Conservation (phyloP, 2,113 vertebrate genomes). For the Ochotona princeps region DNA sequence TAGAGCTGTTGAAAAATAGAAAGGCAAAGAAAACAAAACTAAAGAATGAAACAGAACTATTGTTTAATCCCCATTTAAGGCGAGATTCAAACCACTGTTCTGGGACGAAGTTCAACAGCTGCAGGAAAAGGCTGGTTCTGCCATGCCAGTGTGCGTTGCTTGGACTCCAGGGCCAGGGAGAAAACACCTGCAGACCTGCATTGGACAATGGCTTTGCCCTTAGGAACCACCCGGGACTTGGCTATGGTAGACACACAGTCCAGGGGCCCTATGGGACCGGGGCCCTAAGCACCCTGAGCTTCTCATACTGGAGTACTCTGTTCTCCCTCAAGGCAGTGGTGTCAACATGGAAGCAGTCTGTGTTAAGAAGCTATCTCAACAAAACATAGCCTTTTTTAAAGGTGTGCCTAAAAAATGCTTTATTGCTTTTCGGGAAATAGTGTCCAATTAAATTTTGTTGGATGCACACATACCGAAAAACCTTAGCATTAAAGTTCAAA, state of each 20-base stretch:
- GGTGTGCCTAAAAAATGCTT: neutral
- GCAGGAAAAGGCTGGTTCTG: neutral
- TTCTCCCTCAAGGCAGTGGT: neutral
- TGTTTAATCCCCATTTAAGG: neutral
- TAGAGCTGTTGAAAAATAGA: neutral
- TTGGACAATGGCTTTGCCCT: conserved; percentile 35
- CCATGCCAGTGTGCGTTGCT: neutral
- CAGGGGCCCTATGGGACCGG: neutral
- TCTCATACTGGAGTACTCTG: neutral
- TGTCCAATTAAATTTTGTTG: neutral
- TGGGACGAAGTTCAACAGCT: neutral
- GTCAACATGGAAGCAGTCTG: neutral
- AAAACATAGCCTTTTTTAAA: conserved; percentile 27
- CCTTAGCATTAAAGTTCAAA: conserved; percentile 21
- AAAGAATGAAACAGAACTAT: neutral
- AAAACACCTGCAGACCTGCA: conserved; percentile 5
- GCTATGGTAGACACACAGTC: neutral
- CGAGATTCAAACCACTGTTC: neutral
- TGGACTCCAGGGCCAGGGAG: too few species aligned
- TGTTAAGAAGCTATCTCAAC: conserved; percentile 1
- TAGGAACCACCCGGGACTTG: conserved; percentile 25
- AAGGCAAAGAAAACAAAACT: neutral
- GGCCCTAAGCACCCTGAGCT: conserved; percentile 32
- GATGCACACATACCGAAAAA: neutral
- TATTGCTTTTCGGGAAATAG: conserved; percentile 52